phyloP scores from a whole-genome alignment of 2,797 vertebrate species.

The Propithecus perrieri region DNA sequence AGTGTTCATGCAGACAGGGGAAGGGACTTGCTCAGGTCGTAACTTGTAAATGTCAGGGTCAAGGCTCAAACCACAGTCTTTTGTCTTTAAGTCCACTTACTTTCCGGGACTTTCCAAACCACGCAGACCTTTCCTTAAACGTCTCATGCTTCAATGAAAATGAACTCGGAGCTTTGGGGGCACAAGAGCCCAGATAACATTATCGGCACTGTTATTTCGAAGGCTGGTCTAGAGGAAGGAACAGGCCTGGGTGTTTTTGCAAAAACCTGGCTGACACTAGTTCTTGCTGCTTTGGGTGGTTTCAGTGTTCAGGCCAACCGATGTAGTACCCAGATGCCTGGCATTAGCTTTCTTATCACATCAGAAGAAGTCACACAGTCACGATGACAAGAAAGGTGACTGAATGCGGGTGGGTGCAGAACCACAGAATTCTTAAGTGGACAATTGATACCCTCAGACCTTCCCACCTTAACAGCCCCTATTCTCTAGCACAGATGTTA shows the following conservation, averaged over 20 bases:
- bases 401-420: neutral
- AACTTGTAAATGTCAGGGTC: slow-evolving; percentile 54
- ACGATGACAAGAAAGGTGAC: neutral
- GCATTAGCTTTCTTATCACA: neutral
- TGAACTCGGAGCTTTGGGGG: neutral
- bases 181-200: neutral
- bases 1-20: neutral
- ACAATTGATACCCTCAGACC: neutral
- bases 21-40: neutral
- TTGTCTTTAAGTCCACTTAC: neutral
- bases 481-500: neutral
- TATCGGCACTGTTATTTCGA: neutral
- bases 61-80: slow-evolving; percentile 18
- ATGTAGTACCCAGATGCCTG: neutral
- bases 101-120: slow-evolving; percentile 28
- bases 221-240: slow-evolving; percentile 19
- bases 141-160: neutral
- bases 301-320: neutral
- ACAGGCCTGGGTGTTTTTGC: neutral
- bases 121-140: slow-evolving; percentile 24
- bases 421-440: neutral
- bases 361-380: neutral
- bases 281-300: neutral
- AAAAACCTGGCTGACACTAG: neutral
- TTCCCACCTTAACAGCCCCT: neutral